Evolutionary conservation across 2,113 vertebrate species (phyloP).

Genomic region (Dasyurus viverrinus): DNA sequence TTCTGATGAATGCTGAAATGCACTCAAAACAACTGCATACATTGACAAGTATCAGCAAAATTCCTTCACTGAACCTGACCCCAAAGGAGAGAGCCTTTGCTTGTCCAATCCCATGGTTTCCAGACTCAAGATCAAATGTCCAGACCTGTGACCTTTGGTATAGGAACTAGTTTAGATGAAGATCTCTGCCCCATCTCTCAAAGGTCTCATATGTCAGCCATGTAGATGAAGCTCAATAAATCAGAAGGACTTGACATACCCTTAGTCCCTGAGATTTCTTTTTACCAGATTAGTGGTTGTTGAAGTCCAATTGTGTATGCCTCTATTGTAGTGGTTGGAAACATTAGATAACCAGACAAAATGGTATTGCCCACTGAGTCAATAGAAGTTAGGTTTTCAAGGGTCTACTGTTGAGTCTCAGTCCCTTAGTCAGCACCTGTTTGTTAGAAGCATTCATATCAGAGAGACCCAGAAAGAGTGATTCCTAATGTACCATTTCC

Average conservation of each 20-base stretch:
- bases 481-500: neutral
- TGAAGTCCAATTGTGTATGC: neutral
- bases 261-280: neutral
- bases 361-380: neutral
- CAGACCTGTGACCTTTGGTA: neutral
- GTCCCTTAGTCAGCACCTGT: neutral
- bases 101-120: neutral
- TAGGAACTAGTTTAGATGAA: neutral
- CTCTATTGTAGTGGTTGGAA: neutral
- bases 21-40: neutral
- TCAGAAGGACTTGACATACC: neutral
- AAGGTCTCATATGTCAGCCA: neutral
- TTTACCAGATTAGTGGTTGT: neutral
- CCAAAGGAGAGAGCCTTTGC: neutral
- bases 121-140: neutral
- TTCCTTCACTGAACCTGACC: neutral
- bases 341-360: neutral
- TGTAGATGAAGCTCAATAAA: neutral
- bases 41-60: neutral
- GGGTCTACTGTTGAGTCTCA: neutral
- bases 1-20: neutral
- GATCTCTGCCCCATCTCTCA: neutral
- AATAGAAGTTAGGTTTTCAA: neutral
- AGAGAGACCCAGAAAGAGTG: neutral
- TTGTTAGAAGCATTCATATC: neutral